Evolutionary conservation across 2,888 invertebrate genomes (phyloP), one percentile per base, ranked within the genome.

Genomic region (Lysandra coridon): DNA sequence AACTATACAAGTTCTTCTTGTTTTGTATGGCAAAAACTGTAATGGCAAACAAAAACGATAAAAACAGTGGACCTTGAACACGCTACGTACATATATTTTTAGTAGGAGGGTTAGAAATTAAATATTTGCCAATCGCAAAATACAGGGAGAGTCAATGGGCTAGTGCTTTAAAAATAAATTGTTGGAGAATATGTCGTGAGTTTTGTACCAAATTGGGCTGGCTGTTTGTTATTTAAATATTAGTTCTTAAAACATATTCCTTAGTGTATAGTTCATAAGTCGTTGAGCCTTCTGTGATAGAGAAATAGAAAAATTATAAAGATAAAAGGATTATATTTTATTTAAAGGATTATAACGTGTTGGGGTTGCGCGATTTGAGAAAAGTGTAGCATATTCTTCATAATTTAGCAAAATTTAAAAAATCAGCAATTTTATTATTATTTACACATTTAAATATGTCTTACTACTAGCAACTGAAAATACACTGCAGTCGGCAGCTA

Each of bases 231-330:
- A 23, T 10, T 62, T 62, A 7, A 62, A 62, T n/a, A 7, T n/a
- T 62, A 4, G 30, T 10, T 12, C 23, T 7, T 64, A 12, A 23
- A 64, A 64, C 30, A 30, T 64, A 12, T 64, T 64, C 10, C 4
- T 62, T 62, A 62, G 23, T 62, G 23, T 0, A 62, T 64, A 64
- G 7, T 7, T 23, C 23, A 10, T 64, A 64, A 64, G 64, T 64
- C 10, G 30, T 64, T 64, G 30, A 64, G 64, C 64, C 64, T 64
- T 64, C 64, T 64, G 64, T 64, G 64, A 64, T 64, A 64, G 30
- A 64, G 30, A 64, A 10, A 30, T n/a, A 62, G 62, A 62, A 30
- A 64, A 7, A 64, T 5, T 62, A 23, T 23, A 62, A 62, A 62
- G 7, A 10, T 23, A 30, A 10, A 12, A 64, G 23, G 64, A 64